Conservation (phyloP, 2,888 invertebrate genomes). For the Frankliniella intonsa region DNA sequence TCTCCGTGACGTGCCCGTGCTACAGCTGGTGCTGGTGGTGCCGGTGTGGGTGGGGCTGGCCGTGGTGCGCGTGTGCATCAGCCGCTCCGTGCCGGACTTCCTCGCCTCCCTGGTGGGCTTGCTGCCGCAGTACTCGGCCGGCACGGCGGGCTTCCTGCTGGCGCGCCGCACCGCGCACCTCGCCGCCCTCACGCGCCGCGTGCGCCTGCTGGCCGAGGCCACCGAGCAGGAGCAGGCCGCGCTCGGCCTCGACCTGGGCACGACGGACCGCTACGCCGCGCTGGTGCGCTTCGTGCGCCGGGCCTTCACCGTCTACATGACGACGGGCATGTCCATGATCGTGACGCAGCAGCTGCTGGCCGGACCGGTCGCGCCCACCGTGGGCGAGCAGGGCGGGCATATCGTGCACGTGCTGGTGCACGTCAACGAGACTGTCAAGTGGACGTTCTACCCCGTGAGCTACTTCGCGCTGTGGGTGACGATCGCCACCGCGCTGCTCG, state of each 20-base stretch:
- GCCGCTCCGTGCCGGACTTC: neutral
- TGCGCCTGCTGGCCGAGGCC: neutral
- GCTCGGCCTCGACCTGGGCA: neutral
- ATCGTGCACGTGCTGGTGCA: neutral
- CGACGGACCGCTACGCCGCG: neutral
- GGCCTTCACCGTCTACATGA: neutral
- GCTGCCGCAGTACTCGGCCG: constrained; percentile 16
- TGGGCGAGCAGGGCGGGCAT: neutral
- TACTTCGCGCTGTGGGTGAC: constrained; percentile 11
- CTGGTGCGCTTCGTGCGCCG: neutral
- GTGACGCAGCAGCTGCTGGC: neutral
- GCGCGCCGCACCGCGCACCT: neutral
- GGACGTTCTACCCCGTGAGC: neutral
- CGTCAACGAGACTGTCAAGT: constrained; percentile 5
- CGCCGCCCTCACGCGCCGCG: neutral
- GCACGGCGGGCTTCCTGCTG: neutral
- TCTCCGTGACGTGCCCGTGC: neutral
- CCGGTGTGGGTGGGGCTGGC: neutral
- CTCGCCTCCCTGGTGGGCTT: neutral
- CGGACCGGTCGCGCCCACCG: neutral
- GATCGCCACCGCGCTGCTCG: neutral
- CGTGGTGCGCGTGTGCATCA: neutral
- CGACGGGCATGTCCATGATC: neutral
- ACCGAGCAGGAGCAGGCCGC: neutral
- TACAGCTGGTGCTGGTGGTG: neutral